Evolutionary conservation across 30 jellyfish, hydroid and myxozoan genomes (phyloP).

Genomic region (Mastigias papua): DNA sequence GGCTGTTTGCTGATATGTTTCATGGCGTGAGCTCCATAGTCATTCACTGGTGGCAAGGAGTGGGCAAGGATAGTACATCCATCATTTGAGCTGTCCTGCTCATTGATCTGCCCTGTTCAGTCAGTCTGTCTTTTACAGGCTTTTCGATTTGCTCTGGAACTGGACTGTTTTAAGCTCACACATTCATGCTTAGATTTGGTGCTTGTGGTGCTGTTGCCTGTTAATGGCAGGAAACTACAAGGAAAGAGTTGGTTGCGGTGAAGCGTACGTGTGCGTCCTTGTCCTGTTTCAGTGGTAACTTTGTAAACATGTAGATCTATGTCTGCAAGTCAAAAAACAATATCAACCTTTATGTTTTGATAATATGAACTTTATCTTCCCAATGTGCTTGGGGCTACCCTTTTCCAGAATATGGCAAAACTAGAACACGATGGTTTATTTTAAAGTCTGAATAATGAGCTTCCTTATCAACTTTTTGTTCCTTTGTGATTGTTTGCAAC

Average conservation of each 20-base stretch:
- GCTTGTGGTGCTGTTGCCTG: neutral
- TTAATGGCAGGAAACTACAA: neutral
- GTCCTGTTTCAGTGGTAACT: too few relatives aligned
- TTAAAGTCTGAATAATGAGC: neutral
- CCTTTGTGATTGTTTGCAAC: neutral
- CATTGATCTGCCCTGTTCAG: neutral
- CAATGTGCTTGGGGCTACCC: too few relatives aligned
- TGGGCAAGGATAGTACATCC: neutral
- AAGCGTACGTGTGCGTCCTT: too few relatives aligned
- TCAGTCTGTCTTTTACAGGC: neutral
- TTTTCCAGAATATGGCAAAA: conserved; percentile 17
- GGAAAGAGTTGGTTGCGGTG: too few relatives aligned
- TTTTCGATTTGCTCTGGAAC: neutral
- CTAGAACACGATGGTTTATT: conserved; percentile 28
- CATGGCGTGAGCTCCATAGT: neutral
- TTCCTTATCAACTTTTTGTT: neutral
- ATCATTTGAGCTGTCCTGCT: neutral
- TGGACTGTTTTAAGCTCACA: neutral
- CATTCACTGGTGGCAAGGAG: neutral
- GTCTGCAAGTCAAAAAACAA: too few relatives aligned
- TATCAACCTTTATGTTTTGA: too few relatives aligned
- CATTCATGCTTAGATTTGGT: neutral
- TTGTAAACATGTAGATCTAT: too few relatives aligned
- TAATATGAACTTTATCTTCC: too few relatives aligned
- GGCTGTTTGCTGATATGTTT: neutral